Evolutionary conservation across 2,888 invertebrate genomes (phyloP).

Genomic region (Brenthis daphne): DNA sequence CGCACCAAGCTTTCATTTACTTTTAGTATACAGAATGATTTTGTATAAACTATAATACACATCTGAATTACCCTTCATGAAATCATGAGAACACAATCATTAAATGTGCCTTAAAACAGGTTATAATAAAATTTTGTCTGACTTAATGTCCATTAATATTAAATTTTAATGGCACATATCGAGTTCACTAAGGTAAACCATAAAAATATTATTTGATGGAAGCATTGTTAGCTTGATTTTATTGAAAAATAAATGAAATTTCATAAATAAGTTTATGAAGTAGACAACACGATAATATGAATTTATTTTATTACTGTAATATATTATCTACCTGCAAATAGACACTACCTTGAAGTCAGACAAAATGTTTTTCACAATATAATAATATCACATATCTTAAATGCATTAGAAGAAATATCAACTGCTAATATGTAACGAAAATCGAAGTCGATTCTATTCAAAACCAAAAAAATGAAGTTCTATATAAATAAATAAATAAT

Average conservation of each 20-base stretch:
- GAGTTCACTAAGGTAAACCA: constrained; percentile 49
- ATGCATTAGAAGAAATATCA: constrained; percentile 76
- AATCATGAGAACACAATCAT: constrained; percentile 65
- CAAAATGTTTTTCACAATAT: constrained; percentile 78
- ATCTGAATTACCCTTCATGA: constrained; percentile 66
- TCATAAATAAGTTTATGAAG: constrained; percentile 39
- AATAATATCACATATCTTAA: constrained; percentile 82
- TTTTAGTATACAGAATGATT: constrained; percentile 82
- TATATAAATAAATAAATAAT: constrained; percentile 76
- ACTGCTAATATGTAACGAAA: constrained; percentile 54
- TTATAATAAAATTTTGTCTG: constrained; percentile 76
- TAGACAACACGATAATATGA: constrained; percentile 46
- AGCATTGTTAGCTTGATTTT: constrained; percentile 47
- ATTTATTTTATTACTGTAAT: constrained; percentile 61
- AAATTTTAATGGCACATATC: constrained; percentile 68
- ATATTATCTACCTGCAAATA: constrained; percentile 62
- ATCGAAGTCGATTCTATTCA: constrained; percentile 48
- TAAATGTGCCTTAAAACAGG: constrained; percentile 66
- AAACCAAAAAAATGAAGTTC: constrained; percentile 62
- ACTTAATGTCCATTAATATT: constrained; percentile 64
- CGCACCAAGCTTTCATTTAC: constrained; percentile 82
- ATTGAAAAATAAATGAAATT: constrained; percentile 39
- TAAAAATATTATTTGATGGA: constrained; percentile 43
- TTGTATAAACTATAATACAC: constrained; percentile 78
- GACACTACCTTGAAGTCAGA: constrained; percentile 79